Evolutionary conservation across 2,113 vertebrate species (phyloP).

Genomic region (Atractosteus spatula): DNA sequence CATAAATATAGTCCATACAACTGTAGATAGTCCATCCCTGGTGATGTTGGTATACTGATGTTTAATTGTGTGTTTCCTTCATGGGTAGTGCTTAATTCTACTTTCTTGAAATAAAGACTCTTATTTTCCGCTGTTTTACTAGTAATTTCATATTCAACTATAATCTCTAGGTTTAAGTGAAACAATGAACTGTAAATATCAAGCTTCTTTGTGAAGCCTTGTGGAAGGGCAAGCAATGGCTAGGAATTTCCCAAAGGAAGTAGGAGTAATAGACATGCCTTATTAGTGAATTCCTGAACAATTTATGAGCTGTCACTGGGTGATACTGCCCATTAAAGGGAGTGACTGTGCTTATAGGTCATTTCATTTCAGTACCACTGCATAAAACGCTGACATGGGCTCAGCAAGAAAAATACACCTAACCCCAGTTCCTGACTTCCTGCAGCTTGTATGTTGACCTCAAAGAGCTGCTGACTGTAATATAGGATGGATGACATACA

Average conservation of each 20-base stretch:
- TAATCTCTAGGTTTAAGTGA: no score
- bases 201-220: no score
- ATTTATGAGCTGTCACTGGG: constrained; percentile 36
- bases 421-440: not conserved
- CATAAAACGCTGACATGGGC: not conserved
- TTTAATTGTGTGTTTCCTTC: no score
- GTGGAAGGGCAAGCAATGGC: not conserved
- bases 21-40: no score
- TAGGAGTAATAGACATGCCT: constrained; percentile 16
- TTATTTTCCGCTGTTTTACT: no score
- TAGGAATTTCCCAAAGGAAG: not conserved
- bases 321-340: constrained; percentile 30
- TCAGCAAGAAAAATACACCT: not conserved
- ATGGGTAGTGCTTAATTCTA: no score
- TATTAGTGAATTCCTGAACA: constrained; percentile 37
- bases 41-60: no score
- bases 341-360: constrained; percentile 31
- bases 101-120: no score
- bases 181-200: no score
- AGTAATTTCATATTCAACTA: no score
- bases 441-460: constrained; percentile 36
- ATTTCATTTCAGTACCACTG: constrained; percentile 22
- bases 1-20: no score
- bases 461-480: constrained; percentile 57
- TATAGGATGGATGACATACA: constrained; percentile 41